Conservation (phyloP, 2,888 invertebrate species). For the Seira ritae region DNA sequence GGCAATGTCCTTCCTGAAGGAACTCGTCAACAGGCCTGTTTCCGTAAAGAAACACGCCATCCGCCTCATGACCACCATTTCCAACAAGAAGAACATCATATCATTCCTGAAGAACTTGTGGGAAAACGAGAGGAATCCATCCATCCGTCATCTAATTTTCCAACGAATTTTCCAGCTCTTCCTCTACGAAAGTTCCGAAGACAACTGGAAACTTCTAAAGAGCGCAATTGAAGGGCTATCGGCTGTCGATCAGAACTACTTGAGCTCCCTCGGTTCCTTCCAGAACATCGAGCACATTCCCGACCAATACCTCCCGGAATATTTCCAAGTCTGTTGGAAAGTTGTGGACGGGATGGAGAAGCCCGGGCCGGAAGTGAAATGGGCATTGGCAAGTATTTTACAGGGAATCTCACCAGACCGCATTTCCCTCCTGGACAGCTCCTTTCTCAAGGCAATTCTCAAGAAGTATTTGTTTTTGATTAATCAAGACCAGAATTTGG, state of each 20-base stretch:
- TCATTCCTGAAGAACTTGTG: conserved; percentile 55
- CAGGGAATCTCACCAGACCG: conserved; percentile 59
- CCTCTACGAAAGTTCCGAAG: conserved; percentile 53
- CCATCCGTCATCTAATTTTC: conserved; percentile 66
- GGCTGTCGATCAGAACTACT: conserved; percentile 45
- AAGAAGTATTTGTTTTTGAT: conserved; percentile 57
- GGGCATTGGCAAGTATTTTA: conserved; percentile 58
- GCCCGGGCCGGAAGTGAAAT: conserved; percentile 47
- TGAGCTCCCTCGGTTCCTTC: conserved; percentile 50
- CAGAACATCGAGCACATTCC: conserved; percentile 58
- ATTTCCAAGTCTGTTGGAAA: conserved; percentile 57
- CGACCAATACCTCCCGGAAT: conserved; percentile 55
- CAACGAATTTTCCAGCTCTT: conserved; percentile 59
- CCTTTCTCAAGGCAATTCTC: conserved; percentile 53
- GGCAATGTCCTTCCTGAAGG: conserved; percentile 57
- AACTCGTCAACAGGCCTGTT: conserved; percentile 62
- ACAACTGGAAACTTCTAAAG: conserved; percentile 60
- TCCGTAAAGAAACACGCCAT: conserved; percentile 69
- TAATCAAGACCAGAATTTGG: conserved; percentile 58
- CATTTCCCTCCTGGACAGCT: conserved; percentile 46
- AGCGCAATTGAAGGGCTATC: conserved; percentile 44
- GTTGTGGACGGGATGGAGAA: conserved; percentile 52
- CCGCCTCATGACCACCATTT: conserved; percentile 60
- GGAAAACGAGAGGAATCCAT: conserved; percentile 57
- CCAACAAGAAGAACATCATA: conserved; percentile 54